These are phyloP conservation scores for Patiria miniata DNA, from an alignment of 35 echinoderm and acorn worm genomes.

Conservation along the genomic window DNA sequence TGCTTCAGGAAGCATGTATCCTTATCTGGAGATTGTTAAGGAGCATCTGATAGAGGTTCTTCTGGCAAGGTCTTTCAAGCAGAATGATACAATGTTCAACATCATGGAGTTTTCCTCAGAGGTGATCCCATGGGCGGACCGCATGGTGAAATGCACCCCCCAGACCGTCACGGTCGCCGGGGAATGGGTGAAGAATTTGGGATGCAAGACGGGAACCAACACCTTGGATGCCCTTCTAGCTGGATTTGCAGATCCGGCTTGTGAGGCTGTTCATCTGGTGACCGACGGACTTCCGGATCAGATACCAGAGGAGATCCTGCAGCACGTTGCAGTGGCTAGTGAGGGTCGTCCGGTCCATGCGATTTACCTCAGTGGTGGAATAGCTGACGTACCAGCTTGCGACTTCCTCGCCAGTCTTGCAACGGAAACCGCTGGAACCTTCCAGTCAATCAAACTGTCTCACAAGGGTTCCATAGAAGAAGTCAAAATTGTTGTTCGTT, in stretches of 20 bases:
- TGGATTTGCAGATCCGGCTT: slow-evolving; percentile 64
- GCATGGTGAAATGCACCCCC: slow-evolving; percentile 86
- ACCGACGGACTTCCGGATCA: slow-evolving; percentile 96
- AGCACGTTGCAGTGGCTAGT: slow-evolving; percentile 57
- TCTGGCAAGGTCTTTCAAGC: slow-evolving; percentile 53
- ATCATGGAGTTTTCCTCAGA: slow-evolving; percentile 73
- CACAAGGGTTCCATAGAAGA: slow-evolving; percentile 62
- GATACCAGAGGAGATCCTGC: slow-evolving; percentile 52
- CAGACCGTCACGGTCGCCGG: slow-evolving; percentile 87
- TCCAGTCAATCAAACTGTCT: slow-evolving; percentile 84
- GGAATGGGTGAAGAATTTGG: slow-evolving; percentile 74
- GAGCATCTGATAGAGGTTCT: slow-evolving; percentile 82
- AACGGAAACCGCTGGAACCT: slow-evolving; percentile 81
- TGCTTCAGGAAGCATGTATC: slow-evolving; percentile 87
- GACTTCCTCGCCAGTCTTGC: slow-evolving; percentile 85
- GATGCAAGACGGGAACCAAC: slow-evolving; percentile 80
- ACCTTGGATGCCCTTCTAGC: slow-evolving; percentile 82
- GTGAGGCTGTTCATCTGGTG: slow-evolving; percentile 82
- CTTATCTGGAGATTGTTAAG: slow-evolving; percentile 69
- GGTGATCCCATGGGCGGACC: slow-evolving; percentile 89
- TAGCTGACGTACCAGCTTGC: slow-evolving; percentile 60
- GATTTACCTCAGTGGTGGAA: slow-evolving; percentile 59
- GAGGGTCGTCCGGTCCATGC: slow-evolving; percentile 66
- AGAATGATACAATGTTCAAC: slow-evolving; percentile 87
- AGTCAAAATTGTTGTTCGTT: slow-evolving; percentile 66